Conservation (phyloP, 2,797 vertebrate genomes). For the Sebastes hubbsi region DNA sequence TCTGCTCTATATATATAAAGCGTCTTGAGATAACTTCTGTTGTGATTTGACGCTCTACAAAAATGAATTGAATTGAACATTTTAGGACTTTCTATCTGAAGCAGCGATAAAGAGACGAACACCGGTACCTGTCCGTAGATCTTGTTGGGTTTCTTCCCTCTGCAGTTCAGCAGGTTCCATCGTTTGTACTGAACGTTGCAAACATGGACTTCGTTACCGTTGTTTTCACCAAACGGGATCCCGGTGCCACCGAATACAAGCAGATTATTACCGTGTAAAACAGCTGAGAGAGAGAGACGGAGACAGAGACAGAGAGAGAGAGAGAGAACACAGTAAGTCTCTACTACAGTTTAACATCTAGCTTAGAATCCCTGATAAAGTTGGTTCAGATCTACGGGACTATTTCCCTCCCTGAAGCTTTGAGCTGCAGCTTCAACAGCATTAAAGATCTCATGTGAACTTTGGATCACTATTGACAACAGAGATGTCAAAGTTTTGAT, state of each 20-base stretch:
- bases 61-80: not conserved
- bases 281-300: slow-evolving; percentile 78
- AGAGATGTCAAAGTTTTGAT: not conserved
- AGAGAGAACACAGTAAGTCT: not conserved
- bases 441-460: not conserved
- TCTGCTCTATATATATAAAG: too few species aligned
- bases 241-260: slow-evolving; percentile 98
- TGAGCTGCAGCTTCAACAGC: not conserved
- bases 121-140: slow-evolving; percentile 95
- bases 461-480: not conserved
- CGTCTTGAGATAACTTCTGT: too few species aligned
- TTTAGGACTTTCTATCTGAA: not conserved
- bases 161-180: slow-evolving; percentile 94
- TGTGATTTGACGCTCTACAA: too few species aligned
- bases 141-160: slow-evolving; percentile 95
- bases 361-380: not conserved
- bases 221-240: slow-evolving; percentile 98
- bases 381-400: not conserved
- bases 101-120: not conserved
- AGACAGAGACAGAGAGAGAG: too few species aligned
- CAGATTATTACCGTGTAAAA: slow-evolving; percentile 95
- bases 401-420: not conserved
- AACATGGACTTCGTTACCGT: slow-evolving; percentile 95
- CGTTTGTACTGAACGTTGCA: slow-evolving; percentile 96
- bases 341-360: not conserved